Percentiles rank a stretch among this genome's conserved stretches.
Conservation (phyloP, 2,888 invertebrate species). For the Matsumyia berberina region DNA sequence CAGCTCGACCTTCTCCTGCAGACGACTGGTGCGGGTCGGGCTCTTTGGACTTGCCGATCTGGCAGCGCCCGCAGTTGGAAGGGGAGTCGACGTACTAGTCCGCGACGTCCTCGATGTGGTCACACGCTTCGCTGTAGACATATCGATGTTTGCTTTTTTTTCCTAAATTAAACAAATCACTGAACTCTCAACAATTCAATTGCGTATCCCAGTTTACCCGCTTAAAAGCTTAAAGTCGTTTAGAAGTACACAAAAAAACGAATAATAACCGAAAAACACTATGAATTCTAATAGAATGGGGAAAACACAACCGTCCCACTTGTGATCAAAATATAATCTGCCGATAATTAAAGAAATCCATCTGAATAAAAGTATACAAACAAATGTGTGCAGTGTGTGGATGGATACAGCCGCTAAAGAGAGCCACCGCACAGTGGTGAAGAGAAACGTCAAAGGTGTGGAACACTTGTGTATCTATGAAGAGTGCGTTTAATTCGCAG, state of each 20-base stretch:
- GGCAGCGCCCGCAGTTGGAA: slow-evolving; percentile 67
- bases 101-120: slow-evolving; percentile 82
- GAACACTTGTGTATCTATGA: slow-evolving; percentile 6
- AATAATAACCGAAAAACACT: slow-evolving; percentile 4
- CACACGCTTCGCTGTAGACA: slow-evolving; percentile 79
- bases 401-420: neutral
- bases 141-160: neutral
- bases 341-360: slow-evolving; percentile 13
- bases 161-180: neutral
- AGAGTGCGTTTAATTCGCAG: neutral
- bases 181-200: neutral
- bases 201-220: no score
- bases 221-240: neutral
- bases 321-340: slow-evolving; percentile 59
- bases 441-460: neutral
- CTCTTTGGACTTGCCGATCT: slow-evolving; percentile 88
- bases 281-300: slow-evolving; percentile 7
- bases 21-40: slow-evolving; percentile 94
- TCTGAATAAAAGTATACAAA: slow-evolving; percentile 30
- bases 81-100: slow-evolving; percentile 81
- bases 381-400: neutral
- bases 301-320: slow-evolving; percentile 43
- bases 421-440: neutral
- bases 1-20: slow-evolving; percentile 97
- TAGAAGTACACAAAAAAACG: neutral